phyloP scores from a whole-genome alignment of 1,140 invertebrate species.

The Drosophila seguyi region DNA sequence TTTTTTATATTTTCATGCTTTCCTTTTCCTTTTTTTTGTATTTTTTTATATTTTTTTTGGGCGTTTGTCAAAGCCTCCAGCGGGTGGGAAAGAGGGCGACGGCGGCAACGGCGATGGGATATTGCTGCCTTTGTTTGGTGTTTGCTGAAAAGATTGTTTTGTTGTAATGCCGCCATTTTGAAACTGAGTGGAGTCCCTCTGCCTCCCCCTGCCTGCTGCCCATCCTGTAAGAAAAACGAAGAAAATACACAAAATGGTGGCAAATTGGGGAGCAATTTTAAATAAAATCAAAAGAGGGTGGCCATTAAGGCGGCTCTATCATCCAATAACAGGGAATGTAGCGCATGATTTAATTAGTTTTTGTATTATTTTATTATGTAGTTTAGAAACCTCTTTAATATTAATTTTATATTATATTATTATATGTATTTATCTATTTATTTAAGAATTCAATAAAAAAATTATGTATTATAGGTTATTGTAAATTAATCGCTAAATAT shows the following conservation, averaged over 20 bases:
- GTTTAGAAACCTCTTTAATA: no score
- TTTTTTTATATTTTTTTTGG: conserved; percentile 14
- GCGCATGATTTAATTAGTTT: neutral
- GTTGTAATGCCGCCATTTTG: conserved; percentile 73
- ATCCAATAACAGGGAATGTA: no score
- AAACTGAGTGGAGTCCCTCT: conserved; percentile 43
- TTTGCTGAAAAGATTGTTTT: conserved; percentile 76
- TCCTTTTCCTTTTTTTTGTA: neutral
- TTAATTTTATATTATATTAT: no score
- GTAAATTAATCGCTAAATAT: no score
- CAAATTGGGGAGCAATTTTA: neutral
- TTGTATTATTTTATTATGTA: neutral
- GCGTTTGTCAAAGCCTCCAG: conserved; percentile 58
- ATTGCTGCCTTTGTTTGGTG: conserved; percentile 73
- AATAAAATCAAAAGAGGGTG: neutral
- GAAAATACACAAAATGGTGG: conserved; percentile 33
- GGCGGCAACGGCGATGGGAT: conserved; percentile 24
- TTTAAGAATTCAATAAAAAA: no score
- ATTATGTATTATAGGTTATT: no score
- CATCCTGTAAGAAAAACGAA: conserved; percentile 15
- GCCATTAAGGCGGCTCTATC: neutral
- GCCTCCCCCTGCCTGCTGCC: neutral
- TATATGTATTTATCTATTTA: no score
- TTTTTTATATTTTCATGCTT: conserved; percentile 7
- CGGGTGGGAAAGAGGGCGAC: neutral